Percentiles rank a stretch among this genome's conserved stretches.
phyloP scores from a whole-genome alignment of 2,797 vertebrate genomes.

The Ara ararauna region DNA sequence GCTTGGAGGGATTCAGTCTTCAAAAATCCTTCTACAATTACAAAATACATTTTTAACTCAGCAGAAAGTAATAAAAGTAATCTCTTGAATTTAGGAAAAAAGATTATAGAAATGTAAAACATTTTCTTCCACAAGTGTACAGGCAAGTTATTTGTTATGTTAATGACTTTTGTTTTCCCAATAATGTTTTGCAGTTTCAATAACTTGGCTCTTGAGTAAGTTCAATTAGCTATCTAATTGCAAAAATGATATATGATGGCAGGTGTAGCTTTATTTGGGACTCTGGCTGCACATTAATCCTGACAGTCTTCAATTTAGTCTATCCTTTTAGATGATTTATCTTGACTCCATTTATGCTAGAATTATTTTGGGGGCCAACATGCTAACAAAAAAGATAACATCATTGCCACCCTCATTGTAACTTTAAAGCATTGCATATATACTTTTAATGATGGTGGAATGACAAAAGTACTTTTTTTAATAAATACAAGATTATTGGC shows the following conservation, averaged over 20 bases:
- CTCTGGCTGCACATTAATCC: not conserved
- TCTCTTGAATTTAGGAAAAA: not conserved
- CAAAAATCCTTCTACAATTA: not conserved
- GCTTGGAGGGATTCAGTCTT: not conserved
- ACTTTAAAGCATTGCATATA: not conserved
- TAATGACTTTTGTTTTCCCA: constrained; percentile 2
- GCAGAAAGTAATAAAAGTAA: not conserved
- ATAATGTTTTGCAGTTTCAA: constrained; percentile 6
- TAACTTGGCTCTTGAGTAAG: constrained; percentile 30
- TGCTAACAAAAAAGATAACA: not conserved
- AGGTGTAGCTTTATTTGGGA: not conserved
- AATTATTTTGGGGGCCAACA: not conserved
- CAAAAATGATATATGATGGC: constrained; percentile 21
- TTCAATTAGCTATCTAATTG: constrained; percentile 54
- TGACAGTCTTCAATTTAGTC: not conserved
- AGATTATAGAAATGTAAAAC: not conserved
- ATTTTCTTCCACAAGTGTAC: not conserved
- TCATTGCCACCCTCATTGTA: not conserved
- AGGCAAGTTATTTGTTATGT: not conserved
- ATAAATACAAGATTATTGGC: not conserved
- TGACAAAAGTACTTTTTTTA: not conserved
- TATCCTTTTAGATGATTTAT: not conserved
- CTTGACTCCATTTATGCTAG: not conserved
- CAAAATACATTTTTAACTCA: not conserved
- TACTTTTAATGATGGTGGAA: not conserved